Percentiles rank a stretch among this genome's conserved stretches.
Conservation (phyloP, 2,797 vertebrate genomes). For the Triplophysa yarkandensis region DNA sequence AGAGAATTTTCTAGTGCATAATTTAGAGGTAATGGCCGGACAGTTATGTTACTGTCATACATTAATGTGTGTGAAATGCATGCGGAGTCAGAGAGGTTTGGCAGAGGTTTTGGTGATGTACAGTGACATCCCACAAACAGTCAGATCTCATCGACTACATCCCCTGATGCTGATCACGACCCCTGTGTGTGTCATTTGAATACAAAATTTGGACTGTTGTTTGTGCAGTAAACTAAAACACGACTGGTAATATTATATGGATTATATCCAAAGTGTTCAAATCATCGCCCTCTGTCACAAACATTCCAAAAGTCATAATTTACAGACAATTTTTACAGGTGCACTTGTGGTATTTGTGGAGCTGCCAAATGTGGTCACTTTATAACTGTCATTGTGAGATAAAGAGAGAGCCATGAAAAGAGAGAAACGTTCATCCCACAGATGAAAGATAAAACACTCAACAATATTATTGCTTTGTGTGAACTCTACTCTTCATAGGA, state of each 20-base stretch:
- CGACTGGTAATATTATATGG: neutral
- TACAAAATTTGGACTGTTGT: neutral
- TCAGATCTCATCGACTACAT: slow-evolving; percentile 46
- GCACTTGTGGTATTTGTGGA: neutral
- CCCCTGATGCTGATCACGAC: slow-evolving; percentile 24
- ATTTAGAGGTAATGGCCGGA: slow-evolving; percentile 63
- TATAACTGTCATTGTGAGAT: neutral
- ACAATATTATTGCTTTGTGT: neutral
- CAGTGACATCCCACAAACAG: slow-evolving; percentile 52
- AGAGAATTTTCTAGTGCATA: slow-evolving; percentile 61
- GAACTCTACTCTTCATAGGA: no score
- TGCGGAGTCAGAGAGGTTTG: slow-evolving; percentile 47
- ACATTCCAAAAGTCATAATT: neutral
- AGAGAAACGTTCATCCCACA: neutral
- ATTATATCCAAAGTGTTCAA: neutral
- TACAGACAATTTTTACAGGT: no score
- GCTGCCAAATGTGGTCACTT: neutral
- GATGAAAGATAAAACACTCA: neutral
- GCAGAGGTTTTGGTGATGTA: slow-evolving; percentile 50
- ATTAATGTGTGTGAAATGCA: slow-evolving; percentile 59
- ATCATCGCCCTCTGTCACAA: neutral
- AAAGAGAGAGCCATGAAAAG: neutral
- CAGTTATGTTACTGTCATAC: slow-evolving; percentile 61
- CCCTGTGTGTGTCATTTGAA: neutral
- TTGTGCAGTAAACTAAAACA: neutral